A percentile compares a stretch with the other conserved stretches of the same genome.
Evolutionary conservation across 1,140 invertebrate genomes (phyloP).

Genomic region (Aphaenogaster ashmeadi): DNA sequence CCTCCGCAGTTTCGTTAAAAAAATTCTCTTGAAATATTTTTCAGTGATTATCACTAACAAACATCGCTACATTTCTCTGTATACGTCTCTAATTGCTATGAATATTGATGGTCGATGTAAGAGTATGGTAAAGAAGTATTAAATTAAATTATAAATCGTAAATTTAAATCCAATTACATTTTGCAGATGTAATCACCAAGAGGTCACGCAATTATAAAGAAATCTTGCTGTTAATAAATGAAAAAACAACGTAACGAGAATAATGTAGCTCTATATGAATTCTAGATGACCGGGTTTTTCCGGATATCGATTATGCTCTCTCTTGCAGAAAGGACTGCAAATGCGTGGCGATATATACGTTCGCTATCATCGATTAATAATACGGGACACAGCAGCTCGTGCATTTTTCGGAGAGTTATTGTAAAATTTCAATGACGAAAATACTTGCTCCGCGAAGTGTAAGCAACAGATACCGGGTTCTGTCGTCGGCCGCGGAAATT

Average conservation of each 20-base stretch:
- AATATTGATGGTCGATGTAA: neutral
- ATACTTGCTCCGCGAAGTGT: slow-evolving; percentile 17
- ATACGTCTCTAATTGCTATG: neutral
- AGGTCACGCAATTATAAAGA: neutral
- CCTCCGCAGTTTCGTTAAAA: neutral
- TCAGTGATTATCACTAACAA: neutral
- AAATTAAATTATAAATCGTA: slow-evolving; percentile 6
- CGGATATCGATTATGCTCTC: slow-evolving; percentile 16
- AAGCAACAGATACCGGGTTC: slow-evolving; percentile 38
- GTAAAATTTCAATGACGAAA: slow-evolving; percentile 51
- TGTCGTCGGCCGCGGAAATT: slow-evolving; percentile 50
- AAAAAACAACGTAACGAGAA: neutral
- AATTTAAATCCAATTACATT: neutral
- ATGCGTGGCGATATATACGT: neutral
- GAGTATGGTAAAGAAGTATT: neutral
- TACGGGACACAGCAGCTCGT: neutral
- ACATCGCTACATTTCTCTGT: neutral
- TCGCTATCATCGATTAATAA: slow-evolving; percentile 23
- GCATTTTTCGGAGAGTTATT: slow-evolving; percentile 34
- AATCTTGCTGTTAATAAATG: neutral
- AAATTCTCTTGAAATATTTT: neutral
- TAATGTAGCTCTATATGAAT: neutral
- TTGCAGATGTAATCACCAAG: neutral
- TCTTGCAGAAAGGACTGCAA: neutral
- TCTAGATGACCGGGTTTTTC: neutral